Percentiles rank a stretch among this genome's conserved stretches.
phyloP scores from a whole-genome alignment of 1,140 invertebrate species.

The Chionoecetes opilio region DNA sequence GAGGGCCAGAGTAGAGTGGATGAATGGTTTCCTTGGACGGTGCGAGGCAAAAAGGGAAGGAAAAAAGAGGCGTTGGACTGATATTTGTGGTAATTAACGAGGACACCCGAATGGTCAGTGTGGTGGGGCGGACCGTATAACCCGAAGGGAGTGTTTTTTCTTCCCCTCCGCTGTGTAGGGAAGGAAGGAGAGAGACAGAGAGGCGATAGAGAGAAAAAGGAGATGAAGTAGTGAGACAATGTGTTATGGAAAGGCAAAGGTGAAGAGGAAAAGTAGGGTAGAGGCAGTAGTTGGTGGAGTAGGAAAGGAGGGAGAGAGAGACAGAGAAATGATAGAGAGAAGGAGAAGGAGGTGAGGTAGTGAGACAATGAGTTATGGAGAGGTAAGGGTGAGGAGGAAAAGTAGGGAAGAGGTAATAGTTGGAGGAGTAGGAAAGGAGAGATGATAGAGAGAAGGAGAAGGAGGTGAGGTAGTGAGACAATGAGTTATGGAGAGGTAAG shows the following conservation, averaged over 20 bases:
- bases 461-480: not conserved
- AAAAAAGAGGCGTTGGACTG: not conserved
- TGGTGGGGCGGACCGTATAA: not conserved
- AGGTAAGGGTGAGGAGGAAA: too few species aligned
- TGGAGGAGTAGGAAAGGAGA: not conserved
- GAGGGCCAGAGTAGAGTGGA: not conserved
- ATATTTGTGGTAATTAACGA: not conserved
- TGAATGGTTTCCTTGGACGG: not conserved
- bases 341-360: too few species aligned
- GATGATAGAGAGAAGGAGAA: slow-evolving; percentile 15
- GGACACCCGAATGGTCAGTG: not conserved
- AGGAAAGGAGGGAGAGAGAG: not conserved
- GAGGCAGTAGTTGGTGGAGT: too few species aligned
- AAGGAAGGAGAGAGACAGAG: not conserved
- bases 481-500: slow-evolving; percentile 27
- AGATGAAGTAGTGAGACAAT: too few species aligned
- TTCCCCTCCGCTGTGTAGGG: not conserved
- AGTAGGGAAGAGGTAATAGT: too few species aligned
- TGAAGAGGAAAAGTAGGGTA: too few species aligned
- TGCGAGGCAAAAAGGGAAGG: not conserved
- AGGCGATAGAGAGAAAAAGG: too few species aligned
- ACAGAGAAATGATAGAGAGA: not conserved
- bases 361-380: too few species aligned
- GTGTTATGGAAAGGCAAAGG: too few species aligned
- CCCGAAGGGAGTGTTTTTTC: not conserved